Evolutionary conservation across 2,888 invertebrate genomes (phyloP), one percentile per base, ranked within the genome.

Genomic region (Leptothorax acervorum): DNA sequence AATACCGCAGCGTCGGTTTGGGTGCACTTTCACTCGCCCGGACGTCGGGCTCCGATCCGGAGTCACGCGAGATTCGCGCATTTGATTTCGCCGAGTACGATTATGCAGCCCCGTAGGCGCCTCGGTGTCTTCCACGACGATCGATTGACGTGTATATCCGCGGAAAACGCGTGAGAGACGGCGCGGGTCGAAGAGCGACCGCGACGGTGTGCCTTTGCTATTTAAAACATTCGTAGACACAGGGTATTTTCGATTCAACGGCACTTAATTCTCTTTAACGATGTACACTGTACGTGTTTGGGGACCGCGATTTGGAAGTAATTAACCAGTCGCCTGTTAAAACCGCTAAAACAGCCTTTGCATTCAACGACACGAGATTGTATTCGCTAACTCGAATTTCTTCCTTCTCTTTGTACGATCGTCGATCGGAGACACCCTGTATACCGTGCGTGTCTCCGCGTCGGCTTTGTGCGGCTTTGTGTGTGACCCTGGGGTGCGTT

Each of bases 401-500:
- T 66, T 66, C 55, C 57, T 31, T 39, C 48, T 65, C 23, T 12
- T 62, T 8, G 57, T 8, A 12, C 45, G 55, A 60, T 6, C 8
- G 35, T 62, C 82, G 45, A 55, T 74, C 71, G 68, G 79, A 53
- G 82, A 83, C 76, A 75, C 75, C 57, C 53, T 48, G 63, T 65
- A 23, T 51, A 35, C 18, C 45, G 53, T 71, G 42, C 31, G 55
- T 73, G 75, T 70, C 75, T 74, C 31, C 18, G 42, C 45, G 57
- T 35, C 12, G 57, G n/a, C n/a, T 70, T 82, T 76, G 57, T 55
- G 63, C 60, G 79, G 60, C 57, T 60, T 81, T 82, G 83, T 88
- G 83, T 87, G 85, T 84, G 92, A 92, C 92, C 90, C 91, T 92
- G 88, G 92, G 88, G 88, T 91, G 86, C 87, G 88, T 90, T 91